Base-by-base conservation (phyloP, 64 coral and sea anemone species). In the Pocillopora damicornis region DNA sequence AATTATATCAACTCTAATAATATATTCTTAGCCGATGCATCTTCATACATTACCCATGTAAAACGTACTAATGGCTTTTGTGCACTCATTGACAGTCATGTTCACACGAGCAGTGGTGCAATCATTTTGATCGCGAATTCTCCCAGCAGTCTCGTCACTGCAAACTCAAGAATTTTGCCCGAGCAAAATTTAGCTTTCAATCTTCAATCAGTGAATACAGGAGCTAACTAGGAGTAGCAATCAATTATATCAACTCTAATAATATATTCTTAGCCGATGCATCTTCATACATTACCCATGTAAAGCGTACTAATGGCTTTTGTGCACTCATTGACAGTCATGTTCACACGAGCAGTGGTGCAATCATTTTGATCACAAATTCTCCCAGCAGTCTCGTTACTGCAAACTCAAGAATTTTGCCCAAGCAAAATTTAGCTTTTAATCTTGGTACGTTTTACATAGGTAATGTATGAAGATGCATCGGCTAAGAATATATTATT, bases 1-100 rank as follows among this genome's bases (percentile, higher is more conserved):
- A n/a, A n/a, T n/a, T n/a, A n/a, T n/a, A n/a, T n/a, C n/a, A n/a
- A n/a, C n/a, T n/a, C n/a, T n/a, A n/a, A n/a, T n/a, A n/a, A n/a
- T n/a, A n/a, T n/a, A n/a, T n/a, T n/a, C n/a, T n/a, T n/a, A n/a
- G n/a, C n/a, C n/a, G n/a, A n/a, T n/a, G n/a, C n/a, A n/a, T n/a
- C n/a, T n/a, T n/a, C n/a, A n/a, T n/a, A n/a, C n/a, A n/a, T n/a
- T n/a, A 63, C 61, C 61, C 61, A 63, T 63, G 61, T 63, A 63
- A 73, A 73, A 57, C 76, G 58, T 10, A 22, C 15, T 22, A 58
- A 78, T 78, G 37, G 76, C 42, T 45, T 78, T 78, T 78, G 76
- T 57, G 76, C 76, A 0, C 76, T 78, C 1, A 58, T 78, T 78
- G 76, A 78, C 16, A 78, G 76, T 22, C 51, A 58, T 78, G 22